These are phyloP conservation scores for Drepana falcataria DNA, from an alignment of 2,888 invertebrate genomes.

Conservation along the genomic window DNA sequence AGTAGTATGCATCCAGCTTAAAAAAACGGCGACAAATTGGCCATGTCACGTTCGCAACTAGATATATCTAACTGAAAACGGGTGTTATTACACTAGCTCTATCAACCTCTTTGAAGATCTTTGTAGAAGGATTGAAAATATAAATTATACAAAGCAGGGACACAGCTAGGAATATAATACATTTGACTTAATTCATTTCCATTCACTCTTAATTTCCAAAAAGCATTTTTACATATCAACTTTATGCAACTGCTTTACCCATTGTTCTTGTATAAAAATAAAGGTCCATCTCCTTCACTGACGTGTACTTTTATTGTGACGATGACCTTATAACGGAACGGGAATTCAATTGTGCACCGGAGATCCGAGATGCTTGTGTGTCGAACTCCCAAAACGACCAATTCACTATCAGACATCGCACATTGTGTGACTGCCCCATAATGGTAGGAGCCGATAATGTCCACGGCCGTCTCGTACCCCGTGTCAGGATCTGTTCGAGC, in stretches of 20 bases:
- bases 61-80: too few species aligned
- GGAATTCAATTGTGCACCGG: slow-evolving; percentile 26
- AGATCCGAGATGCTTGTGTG: slow-evolving; percentile 23
- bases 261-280: neutral
- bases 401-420: slow-evolving; percentile 29
- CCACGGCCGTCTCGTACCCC: slow-evolving; percentile 29
- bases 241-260: slow-evolving; percentile 1
- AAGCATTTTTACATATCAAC: neutral
- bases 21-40: too few species aligned
- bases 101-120: too few species aligned
- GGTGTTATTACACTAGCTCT: too few species aligned
- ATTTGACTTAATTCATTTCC: too few species aligned
- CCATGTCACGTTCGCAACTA: too few species aligned
- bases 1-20: too few species aligned
- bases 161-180: too few species aligned
- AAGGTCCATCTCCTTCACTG: slow-evolving; percentile 3
- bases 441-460: slow-evolving; percentile 39
- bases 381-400: slow-evolving; percentile 14
- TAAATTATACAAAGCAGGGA: too few species aligned
- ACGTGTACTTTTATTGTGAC: slow-evolving; percentile 3
- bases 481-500: slow-evolving; percentile 33
- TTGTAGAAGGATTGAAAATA: too few species aligned
- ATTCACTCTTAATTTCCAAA: neutral
- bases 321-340: slow-evolving; percentile 20
- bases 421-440: slow-evolving; percentile 33